Conservation (phyloP, 2,888 invertebrate species). For the Hypolimnas misippus region DNA sequence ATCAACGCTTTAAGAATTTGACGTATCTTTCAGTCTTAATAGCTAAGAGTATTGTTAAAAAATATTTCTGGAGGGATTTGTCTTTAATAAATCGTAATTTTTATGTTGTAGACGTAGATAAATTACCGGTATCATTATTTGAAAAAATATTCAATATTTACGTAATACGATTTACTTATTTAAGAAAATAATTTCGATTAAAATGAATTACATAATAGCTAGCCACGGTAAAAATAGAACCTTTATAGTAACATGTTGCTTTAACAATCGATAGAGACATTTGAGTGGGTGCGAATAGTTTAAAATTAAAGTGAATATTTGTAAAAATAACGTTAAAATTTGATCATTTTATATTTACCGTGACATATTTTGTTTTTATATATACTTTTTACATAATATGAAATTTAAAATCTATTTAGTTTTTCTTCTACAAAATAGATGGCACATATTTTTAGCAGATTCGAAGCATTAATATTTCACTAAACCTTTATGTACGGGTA, state of each 20-base stretch:
- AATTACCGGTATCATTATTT: slow-evolving; percentile 63
- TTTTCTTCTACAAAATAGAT: slow-evolving; percentile 50
- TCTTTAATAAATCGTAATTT: slow-evolving; percentile 68
- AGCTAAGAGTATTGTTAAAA: slow-evolving; percentile 76
- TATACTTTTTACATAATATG: slow-evolving; percentile 33
- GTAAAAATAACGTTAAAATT: neutral
- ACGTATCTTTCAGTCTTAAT: slow-evolving; percentile 78
- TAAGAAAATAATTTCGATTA: slow-evolving; percentile 63
- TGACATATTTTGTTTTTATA: slow-evolving; percentile 29
- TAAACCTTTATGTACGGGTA: slow-evolving; percentile 52
- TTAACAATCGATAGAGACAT: slow-evolving; percentile 9
- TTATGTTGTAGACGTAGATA: slow-evolving; percentile 64
- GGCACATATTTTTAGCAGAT: slow-evolving; percentile 54
- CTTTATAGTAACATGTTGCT: slow-evolving; percentile 4
- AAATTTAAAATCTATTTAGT: slow-evolving; percentile 42
- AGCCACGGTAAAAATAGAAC: slow-evolving; percentile 33
- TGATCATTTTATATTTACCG: slow-evolving; percentile 22
- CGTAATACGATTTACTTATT: slow-evolving; percentile 54
- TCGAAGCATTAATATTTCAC: slow-evolving; percentile 45
- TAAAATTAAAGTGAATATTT: slow-evolving; percentile 10
- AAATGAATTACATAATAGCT: slow-evolving; percentile 37
- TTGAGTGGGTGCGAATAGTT: slow-evolving; percentile 2
- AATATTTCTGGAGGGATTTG: slow-evolving; percentile 78
- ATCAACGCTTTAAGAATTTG: slow-evolving; percentile 55
- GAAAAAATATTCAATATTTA: slow-evolving; percentile 72